A percentile compares a stretch with the other conserved stretches of the same genome.
These are phyloP conservation scores for Cephalotes varians DNA, from an alignment of 2,888 invertebrate genomes.

Conservation along the genomic window DNA sequence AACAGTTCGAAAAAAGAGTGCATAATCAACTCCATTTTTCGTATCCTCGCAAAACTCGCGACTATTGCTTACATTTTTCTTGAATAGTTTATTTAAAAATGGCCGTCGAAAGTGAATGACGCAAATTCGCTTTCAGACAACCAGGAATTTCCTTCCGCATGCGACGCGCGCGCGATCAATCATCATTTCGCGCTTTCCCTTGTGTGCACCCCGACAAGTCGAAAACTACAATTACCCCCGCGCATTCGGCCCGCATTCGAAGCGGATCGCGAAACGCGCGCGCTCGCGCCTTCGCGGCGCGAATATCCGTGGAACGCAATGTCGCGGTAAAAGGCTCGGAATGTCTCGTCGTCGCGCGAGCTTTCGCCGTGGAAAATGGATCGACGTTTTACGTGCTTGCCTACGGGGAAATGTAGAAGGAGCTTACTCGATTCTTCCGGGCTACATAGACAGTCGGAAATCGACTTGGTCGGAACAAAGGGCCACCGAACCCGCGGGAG, in stretches of 20 bases:
- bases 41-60: no score
- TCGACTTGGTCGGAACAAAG: constrained; percentile 48
- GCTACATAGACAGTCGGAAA: constrained; percentile 40
- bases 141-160: not conserved
- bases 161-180: constrained; percentile 47
- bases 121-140: constrained; percentile 30
- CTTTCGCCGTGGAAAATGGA: constrained; percentile 56
- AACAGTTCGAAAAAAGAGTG: not conserved
- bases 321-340: constrained; percentile 20
- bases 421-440: constrained; percentile 27
- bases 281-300: constrained; percentile 7
- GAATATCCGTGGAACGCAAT: constrained; percentile 12
- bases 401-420: not conserved
- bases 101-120: constrained; percentile 29
- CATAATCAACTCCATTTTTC: not conserved
- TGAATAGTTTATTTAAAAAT: not conserved
- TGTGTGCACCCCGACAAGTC: not conserved
- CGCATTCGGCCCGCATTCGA: constrained; percentile 32
- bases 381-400: constrained; percentile 59
- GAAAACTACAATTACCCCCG: constrained; percentile 51
- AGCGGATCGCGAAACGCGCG: not conserved
- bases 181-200: constrained; percentile 53
- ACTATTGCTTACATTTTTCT: not conserved
- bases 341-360: constrained; percentile 44
- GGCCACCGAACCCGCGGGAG: constrained; percentile 8